Base-by-base conservation (phyloP, 2,888 invertebrate species). In the Andricus quercusramuli region DNA sequence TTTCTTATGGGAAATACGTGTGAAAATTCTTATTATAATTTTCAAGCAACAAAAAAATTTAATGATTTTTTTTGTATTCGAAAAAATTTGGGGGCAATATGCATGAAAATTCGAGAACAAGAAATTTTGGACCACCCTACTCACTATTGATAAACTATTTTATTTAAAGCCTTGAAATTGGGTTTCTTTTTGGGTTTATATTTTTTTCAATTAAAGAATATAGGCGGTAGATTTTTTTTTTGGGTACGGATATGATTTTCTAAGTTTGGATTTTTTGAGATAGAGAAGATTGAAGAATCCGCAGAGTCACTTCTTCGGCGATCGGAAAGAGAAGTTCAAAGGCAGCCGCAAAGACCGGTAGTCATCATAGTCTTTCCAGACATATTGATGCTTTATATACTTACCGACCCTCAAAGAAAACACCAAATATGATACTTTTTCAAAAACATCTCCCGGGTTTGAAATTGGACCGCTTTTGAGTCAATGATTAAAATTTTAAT, bases 331-430 rank as follows among this genome's bases (percentile, higher is more conserved):
- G 77, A 81, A 84, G 82, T 83, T 86, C 86, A 84, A 86, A 88
- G 85, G 83, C 86, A 85, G 85, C 88, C 88, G 88, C 88, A 88
- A 89, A 74, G 84, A 88, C 87, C 88, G 85, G 88, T 88, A 88
- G 88, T 81, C 84, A 85, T 86, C 85, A 83, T 81, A 51, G 80
- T 84, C 67, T 81, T 79, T 79, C 81, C 70, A 80, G 82, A 82
- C 80, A 79, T 70, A 80, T 78, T 78, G 51, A 82, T 44, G 79
- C 78, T 68, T 83, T 74, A 67, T 78, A 66, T 65, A 51, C 51
- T 62, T 25, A 62, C 62, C 25, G 25, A 25, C 25, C 13, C 62
- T 62, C 25, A 15, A 62, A 62, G 22, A 62, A 62, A 62, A 62
- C 62, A 22, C 62, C n/a, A 62, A 15, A 62, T 15, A 62, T 56